Evolutionary conservation across 2,888 invertebrate genomes (phyloP), one percentile per base, ranked within the genome.

Genomic region (Drosophila pseudotalamancana): DNA sequence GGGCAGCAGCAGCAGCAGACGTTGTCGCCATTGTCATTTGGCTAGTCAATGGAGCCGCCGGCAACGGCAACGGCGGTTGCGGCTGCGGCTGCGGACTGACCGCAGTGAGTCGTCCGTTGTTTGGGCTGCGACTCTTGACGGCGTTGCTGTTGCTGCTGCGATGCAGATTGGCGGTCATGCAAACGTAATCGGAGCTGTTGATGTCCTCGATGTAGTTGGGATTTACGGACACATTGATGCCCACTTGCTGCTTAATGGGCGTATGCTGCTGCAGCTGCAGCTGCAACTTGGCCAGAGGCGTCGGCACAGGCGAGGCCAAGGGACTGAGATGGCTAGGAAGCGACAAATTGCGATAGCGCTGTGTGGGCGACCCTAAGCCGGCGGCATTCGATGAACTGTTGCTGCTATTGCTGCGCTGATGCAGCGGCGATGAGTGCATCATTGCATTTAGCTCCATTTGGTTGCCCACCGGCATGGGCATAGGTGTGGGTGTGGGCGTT

Each of bases 101-200:
- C 1, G 72, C 76, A 9, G 23, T 59, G 1, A 64, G 43, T 0
- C 71, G 63, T 6, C 63, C 35, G 16, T 49, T 59, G 43, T 46
- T 73, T 40, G 72, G 60, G 29, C 73, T 72, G 43, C 73, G 66
- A 55, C 77, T 66, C 25, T 64, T 56, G 49, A 49, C 57, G 9
- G 49, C 50, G 23, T 37, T 43, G 55, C 19, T 61, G 54, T 18
- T n/a, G 42, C 6, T 62, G 54, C 51, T 78, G 48, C 89, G 76
- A 62, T 88, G 89, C 51, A 94, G 92, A 31, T 94, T 95, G n/a
- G 96, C 96, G 11, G 95, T 95, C 96, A 96, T 96, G 84, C 96
- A 95, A 19, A 96, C 96, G 91, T 96, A 96, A 88, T 96, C 96
- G 12, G 95, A 95, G 64, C 95, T 95, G 89, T 96, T 96, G 14